Conservation (phyloP, 2,888 invertebrate genomes). For the Meteorus colon region DNA sequence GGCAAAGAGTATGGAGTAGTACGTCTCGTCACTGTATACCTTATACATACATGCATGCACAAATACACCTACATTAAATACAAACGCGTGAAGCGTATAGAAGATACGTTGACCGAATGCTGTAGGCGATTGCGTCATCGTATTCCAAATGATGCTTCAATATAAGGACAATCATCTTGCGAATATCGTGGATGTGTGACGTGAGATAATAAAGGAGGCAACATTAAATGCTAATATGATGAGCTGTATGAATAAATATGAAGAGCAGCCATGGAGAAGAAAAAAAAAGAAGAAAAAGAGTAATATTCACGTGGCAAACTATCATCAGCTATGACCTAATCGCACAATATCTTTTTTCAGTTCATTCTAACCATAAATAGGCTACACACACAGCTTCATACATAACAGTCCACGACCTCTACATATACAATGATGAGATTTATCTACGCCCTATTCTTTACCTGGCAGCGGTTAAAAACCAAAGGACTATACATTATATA, state of each 20-base stretch:
- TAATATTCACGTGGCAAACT: background rate
- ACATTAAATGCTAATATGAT: background rate
- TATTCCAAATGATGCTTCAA: constrained; percentile 23
- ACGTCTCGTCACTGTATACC: background rate
- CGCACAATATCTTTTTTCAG: background rate
- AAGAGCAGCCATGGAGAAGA: background rate
- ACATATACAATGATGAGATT: background rate
- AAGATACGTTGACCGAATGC: constrained; percentile 32
- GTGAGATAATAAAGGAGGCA: background rate
- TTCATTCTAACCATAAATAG: constrained; percentile 2
- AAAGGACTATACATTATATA: constrained; percentile 21
- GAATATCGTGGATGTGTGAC: background rate
- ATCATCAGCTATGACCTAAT: background rate
- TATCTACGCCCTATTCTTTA: constrained; percentile 14
- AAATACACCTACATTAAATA: background rate
- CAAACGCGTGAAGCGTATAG: constrained; percentile 4
- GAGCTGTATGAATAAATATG: background rate
- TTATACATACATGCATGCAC: constrained; percentile 4
- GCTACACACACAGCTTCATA: background rate
- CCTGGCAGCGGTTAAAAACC: constrained; percentile 12
- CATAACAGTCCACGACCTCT: background rate
- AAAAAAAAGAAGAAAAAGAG: background rate
- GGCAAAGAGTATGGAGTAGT: constrained; percentile 32
- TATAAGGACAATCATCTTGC: constrained; percentile 12
- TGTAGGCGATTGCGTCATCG: constrained; percentile 35